Conservation (phyloP, 2,888 invertebrate genomes). For the Trachelus stipa region DNA sequence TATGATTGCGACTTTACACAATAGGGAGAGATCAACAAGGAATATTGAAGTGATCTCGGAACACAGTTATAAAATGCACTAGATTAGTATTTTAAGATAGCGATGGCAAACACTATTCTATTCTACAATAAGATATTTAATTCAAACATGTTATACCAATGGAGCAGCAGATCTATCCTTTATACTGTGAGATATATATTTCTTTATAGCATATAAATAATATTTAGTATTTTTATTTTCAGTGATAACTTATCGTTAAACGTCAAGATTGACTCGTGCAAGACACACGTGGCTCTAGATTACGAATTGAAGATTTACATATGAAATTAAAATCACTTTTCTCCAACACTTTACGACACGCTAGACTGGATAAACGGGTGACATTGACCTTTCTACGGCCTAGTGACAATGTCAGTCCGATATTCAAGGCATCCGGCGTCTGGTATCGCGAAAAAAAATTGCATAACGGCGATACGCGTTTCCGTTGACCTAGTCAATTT, state of each 20-base stretch:
- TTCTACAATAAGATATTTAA: neutral
- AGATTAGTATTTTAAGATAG: neutral
- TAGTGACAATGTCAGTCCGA: conserved; percentile 3
- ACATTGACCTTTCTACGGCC: conserved; percentile 4
- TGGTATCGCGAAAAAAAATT: conserved; percentile 3
- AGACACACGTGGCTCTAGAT: neutral
- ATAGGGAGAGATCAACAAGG: neutral
- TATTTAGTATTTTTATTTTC: neutral
- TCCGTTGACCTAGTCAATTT: neutral
- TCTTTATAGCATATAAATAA: neutral
- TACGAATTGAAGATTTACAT: neutral
- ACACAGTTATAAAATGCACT: neutral
- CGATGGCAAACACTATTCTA: neutral
- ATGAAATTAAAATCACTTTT: neutral
- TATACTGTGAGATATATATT: neutral
- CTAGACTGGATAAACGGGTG: neutral
- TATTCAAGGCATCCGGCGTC: neutral
- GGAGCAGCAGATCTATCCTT: neutral
- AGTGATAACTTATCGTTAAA: neutral
- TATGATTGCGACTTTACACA: neutral
- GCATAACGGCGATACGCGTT: neutral
- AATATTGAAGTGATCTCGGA: neutral
- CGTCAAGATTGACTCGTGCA: neutral
- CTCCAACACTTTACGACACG: neutral
- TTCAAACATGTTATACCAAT: neutral